Conservation (phyloP, 2,113 vertebrate species). For the Chaenogobius annularis region DNA sequence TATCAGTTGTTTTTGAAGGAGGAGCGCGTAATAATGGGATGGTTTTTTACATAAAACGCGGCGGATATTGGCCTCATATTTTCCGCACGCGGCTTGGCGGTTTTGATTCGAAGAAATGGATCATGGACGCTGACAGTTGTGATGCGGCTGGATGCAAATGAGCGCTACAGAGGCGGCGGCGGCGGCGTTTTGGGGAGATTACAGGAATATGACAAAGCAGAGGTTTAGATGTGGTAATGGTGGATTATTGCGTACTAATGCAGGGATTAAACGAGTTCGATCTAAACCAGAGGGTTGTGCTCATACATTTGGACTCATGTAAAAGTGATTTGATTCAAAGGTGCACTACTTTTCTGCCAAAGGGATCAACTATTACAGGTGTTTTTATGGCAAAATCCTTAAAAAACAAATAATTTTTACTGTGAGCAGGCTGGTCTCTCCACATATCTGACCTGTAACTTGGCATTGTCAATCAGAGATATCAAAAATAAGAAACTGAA, state of each 20-base stretch:
- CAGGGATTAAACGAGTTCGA: too few relatives aligned
- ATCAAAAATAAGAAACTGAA: too few relatives aligned
- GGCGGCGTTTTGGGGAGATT: not conserved
- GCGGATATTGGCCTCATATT: not conserved
- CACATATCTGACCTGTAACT: too few relatives aligned
- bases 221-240: not conserved
- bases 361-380: too few relatives aligned
- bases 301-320: too few relatives aligned
- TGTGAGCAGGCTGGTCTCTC: too few relatives aligned
- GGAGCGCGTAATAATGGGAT: not conserved
- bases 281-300: too few relatives aligned
- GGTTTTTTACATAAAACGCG: not conserved
- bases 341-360: too few relatives aligned
- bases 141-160: not conserved
- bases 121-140: not conserved
- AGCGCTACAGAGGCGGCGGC: not conserved
- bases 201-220: not conserved
- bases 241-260: not conserved
- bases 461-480: too few relatives aligned
- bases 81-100: not conserved
- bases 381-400: too few relatives aligned
- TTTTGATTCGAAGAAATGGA: not conserved
- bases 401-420: too few relatives aligned
- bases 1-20: slow-evolving; percentile 9
- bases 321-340: too few relatives aligned